phyloP scores from a whole-genome alignment of 2,113 vertebrate species.

The Panthera tigris region DNA sequence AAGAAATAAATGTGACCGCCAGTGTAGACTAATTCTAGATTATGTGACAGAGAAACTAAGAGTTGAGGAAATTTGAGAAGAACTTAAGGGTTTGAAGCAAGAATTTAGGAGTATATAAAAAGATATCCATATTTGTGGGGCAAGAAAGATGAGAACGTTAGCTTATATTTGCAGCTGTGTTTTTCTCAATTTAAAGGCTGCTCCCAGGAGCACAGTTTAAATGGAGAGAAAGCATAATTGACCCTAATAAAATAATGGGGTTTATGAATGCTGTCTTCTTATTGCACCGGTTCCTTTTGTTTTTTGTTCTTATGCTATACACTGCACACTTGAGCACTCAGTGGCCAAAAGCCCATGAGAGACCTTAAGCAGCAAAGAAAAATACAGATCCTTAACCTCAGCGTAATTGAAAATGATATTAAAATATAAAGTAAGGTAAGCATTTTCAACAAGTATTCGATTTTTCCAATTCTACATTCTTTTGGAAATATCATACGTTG shows the following conservation, averaged over 20 bases:
- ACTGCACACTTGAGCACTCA: neutral
- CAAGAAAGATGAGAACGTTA: neutral
- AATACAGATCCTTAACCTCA: neutral
- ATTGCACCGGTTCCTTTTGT: neutral
- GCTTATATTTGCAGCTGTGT: neutral
- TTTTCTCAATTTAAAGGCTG: neutral
- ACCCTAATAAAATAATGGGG: neutral
- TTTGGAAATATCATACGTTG: neutral
- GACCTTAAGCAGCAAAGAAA: neutral
- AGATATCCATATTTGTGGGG: neutral
- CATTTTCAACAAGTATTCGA: neutral
- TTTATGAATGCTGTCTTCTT: neutral
- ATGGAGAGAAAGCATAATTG: neutral
- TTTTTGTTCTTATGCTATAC: neutral
- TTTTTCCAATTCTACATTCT: neutral
- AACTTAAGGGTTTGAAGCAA: neutral
- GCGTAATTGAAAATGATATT: neutral
- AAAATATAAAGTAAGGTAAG: neutral
- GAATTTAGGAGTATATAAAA: neutral
- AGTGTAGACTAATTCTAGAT: neutral
- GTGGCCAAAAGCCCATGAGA: neutral
- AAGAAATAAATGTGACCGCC: neutral
- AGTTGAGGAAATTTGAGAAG: neutral
- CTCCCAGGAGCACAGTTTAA: neutral
- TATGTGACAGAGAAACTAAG: neutral